Base-by-base conservation (phyloP, 2,888 invertebrate species). In the Villa cingulata region DNA sequence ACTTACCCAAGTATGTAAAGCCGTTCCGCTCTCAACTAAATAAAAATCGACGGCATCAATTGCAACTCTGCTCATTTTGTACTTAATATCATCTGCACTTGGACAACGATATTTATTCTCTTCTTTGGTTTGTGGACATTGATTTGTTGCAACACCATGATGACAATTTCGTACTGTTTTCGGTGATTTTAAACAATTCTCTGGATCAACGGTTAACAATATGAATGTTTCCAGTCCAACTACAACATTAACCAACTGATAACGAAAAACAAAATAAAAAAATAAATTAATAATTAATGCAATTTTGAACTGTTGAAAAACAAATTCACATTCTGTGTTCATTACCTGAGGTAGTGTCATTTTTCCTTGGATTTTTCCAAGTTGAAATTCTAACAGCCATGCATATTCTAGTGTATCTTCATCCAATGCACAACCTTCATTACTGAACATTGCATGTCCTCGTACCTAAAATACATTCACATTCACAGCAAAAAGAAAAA, bases 381-480 rank as follows among this genome's bases (percentile, higher is more conserved):
- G 68, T 57, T 94, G 90, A 5, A 94, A 77, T 67, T 98, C 97
- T 58, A 97, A 80, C 58, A 96, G 74, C 98, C 98, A 98, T 0
- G 87, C 91, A 65, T 98, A 98, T 65, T 98, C 98, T 17, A 97
- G 70, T 0, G 96, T 95, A 59, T 96, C 96, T 65, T 92, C 86
- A 59, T 94, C 91, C 18, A 95, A 73, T 10, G 83, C 80, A 52
- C 92, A 76, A 46, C 90, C 92, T 48, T 88, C 81, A 60, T 89
- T 89, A 56, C 96, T 96, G 63, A 97, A 98, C 82, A 94, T 88
- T 1, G 92, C 94, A 65, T 95, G 92, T 0, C 96, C 97, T 56
- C 97, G 78, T 49, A 88, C 77, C 76, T 86, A 70, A 37, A 51
- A n/a, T 48, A 40, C 37, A 45, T 66, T 38, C 56, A 57, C 18